Evolutionary conservation across 1,140 invertebrate species (phyloP).

Genomic region (Cotesia typhae): DNA sequence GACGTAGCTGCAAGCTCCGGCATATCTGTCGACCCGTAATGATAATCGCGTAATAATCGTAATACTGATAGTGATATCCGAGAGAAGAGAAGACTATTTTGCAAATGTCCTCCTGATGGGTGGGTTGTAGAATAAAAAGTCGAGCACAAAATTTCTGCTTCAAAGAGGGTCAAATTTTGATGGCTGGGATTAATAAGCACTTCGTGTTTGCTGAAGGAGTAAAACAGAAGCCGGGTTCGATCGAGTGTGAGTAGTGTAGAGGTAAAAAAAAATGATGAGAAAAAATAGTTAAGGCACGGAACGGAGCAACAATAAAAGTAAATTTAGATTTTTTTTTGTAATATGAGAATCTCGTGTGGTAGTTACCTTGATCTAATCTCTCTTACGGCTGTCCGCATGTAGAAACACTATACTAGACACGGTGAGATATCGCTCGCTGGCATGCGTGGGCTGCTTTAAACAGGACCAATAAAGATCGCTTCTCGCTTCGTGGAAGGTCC

Average conservation of each 20-base stretch:
- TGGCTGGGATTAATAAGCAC: not conserved
- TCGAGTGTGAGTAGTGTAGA: not conserved
- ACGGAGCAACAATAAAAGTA: constrained; percentile 36
- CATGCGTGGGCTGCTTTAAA: constrained; percentile 15
- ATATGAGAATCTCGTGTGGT: constrained; percentile 60
- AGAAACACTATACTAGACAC: constrained; percentile 49
- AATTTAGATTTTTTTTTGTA: constrained; percentile 41
- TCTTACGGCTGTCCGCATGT: constrained; percentile 54
- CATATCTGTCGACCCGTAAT: constrained; percentile 40
- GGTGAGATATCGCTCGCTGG: not conserved
- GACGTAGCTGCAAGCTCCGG: not conserved
- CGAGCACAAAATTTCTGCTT: not conserved
- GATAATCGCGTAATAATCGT: constrained; percentile 52
- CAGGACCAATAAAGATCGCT: constrained; percentile 12
- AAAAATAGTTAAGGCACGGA: constrained; percentile 19
- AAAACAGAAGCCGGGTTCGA: constrained; percentile 5
- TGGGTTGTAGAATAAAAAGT: constrained; percentile 14
- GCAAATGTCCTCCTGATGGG: constrained; percentile 18
- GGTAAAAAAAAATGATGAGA: constrained; percentile 16
- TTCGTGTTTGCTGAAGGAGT: not conserved
- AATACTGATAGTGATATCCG: constrained; percentile 36
- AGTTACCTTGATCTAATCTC: constrained; percentile 62
- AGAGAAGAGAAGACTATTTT: constrained; percentile 21
- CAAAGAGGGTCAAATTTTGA: no score
- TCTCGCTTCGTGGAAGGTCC: constrained; percentile 2